Evolutionary conservation across 2,888 invertebrate species (phyloP), one percentile per base, ranked within the genome.

Genomic region (Antitype chi): DNA sequence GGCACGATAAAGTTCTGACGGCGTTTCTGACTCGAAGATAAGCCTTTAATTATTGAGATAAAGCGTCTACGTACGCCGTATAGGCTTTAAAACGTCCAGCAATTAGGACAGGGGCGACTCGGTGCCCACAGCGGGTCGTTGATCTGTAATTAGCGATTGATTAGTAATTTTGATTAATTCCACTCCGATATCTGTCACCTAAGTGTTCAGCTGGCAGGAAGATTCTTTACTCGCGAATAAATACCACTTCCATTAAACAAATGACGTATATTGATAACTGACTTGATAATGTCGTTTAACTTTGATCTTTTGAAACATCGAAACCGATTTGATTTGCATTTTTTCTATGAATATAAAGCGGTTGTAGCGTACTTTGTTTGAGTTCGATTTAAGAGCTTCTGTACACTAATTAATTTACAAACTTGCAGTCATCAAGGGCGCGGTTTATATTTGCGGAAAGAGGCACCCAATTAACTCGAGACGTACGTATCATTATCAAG

Each of bases 21-120:
- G 93, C 94, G 91, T 92, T 94, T 94, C 94, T 93, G 91, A 91
- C 91, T 90, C 82, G 74, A 85, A 90, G 95, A 96, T 95, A 96
- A 95, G 90, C 86, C 92, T 93, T 95, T 96, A 95, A 96, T 96
- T 96, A 95, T 94, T 91, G 82, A 92, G 95, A 96, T 96, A 95
- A 92, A 92, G 71, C 85, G 85, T 87, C 82, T 88, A 83, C 87
- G 84, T 87, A 87, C 80, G 78, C 81, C 78, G 84, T 89, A 90
- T 91, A 90, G 91, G 89, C 89, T 92, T 92, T 89, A 89, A 90
- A 89, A 88, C 86, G 87, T 82, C 64, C 81, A 81, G 86, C 89
- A 91, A 92, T 93, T 90, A 90, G 92, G 89, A 81, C 82, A 80
- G 84, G 72, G 85, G 74, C 64, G 76, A 84, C 62, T 74, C 78